These are phyloP conservation scores for Decapterus maruadsi DNA, from an alignment of 2,797 vertebrate genomes.

Conservation along the genomic window DNA sequence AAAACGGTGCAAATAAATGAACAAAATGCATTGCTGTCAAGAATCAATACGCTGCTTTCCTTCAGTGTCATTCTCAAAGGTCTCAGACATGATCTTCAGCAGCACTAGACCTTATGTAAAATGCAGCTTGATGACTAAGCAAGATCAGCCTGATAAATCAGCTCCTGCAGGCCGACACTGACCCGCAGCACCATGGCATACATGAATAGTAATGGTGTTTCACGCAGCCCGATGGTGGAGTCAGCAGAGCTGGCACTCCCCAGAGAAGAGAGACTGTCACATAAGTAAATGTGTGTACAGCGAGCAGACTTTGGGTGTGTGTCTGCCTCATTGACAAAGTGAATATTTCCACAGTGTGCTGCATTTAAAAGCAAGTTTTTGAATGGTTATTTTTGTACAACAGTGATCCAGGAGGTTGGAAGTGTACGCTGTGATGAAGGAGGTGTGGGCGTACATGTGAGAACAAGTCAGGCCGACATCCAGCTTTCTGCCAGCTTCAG, in stretches of 20 bases:
- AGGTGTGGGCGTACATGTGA: constrained; percentile 1
- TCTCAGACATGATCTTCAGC: constrained; percentile 2
- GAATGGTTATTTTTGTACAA: not conserved
- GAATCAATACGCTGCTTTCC: not conserved
- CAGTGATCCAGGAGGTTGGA: not conserved
- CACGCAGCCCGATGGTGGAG: not conserved
- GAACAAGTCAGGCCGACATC: constrained; percentile 18
- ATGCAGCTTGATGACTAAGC: constrained; percentile 43
- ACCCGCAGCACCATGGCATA: constrained; percentile 36
- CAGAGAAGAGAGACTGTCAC: not conserved
- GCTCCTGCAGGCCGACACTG: constrained; percentile 31
- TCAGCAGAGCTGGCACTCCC: constrained; percentile 13
- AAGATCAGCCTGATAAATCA: constrained; percentile 48
- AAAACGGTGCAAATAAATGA: too few relatives aligned
- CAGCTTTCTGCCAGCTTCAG: constrained; percentile 9
- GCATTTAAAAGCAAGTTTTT: constrained; percentile 9
- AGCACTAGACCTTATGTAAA: constrained; percentile 4
- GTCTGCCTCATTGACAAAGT: not conserved
- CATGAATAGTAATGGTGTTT: constrained; percentile 52
- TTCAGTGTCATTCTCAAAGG: not conserved
- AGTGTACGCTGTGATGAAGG: not conserved
- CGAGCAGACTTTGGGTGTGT: not conserved
- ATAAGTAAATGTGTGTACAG: not conserved
- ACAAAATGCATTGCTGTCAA: not conserved
- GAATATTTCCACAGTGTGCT: not conserved